phyloP scores from a whole-genome alignment of 1,140 invertebrate genomes.

The Pinna nobilis region DNA sequence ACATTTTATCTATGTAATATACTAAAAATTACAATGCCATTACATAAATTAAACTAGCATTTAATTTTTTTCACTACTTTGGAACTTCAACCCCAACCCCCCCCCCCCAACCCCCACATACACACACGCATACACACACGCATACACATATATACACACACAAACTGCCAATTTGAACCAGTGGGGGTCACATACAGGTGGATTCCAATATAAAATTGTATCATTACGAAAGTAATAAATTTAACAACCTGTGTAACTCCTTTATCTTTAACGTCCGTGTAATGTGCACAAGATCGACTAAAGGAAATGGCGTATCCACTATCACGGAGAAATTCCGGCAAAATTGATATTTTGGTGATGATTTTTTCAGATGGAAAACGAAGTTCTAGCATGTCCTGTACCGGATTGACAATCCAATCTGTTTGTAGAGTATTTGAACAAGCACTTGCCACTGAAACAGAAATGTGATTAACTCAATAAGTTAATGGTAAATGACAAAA shows the following conservation, averaged over 20 bases:
- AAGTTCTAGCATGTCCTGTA: conserved; percentile 18
- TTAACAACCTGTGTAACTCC: conserved; percentile 16
- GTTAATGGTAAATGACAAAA: too few species aligned
- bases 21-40: too few species aligned
- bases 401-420: conserved; percentile 21
- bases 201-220: too few species aligned
- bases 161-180: too few species aligned
- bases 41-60: too few species aligned
- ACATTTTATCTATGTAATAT: too few species aligned
- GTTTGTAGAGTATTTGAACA: conserved; percentile 15
- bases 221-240: not conserved
- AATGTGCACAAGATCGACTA: conserved; percentile 35
- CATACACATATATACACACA: too few species aligned
- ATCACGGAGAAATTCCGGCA: conserved; percentile 12
- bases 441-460: conserved; percentile 10
- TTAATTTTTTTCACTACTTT: too few species aligned
- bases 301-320: conserved; percentile 34
- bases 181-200: too few species aligned
- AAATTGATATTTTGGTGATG: conserved; percentile 23
- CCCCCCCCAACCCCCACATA: too few species aligned
- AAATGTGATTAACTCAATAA: not conserved
- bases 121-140: too few species aligned
- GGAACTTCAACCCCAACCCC: too few species aligned
- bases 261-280: conserved; percentile 25
- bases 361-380: conserved; percentile 34